Conservation (phyloP, 2,888 invertebrate species). For the Oscheius onirici region DNA sequence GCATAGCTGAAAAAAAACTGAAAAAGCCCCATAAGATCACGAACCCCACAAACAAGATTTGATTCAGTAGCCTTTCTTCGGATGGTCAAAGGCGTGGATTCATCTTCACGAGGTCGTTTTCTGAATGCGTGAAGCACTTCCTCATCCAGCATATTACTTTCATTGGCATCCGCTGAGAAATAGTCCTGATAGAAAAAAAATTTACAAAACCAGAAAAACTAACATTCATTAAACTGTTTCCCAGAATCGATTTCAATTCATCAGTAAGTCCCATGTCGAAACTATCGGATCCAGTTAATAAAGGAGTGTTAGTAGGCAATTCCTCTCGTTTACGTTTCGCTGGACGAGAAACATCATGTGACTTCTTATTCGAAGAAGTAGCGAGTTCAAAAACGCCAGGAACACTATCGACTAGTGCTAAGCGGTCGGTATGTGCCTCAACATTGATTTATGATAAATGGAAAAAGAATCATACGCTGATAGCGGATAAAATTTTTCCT, state of each 20-base stretch:
- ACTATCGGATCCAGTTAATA: not conserved
- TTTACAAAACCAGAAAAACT: not conserved
- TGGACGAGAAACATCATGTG: not conserved
- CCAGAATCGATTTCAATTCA: not conserved
- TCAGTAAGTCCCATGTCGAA: not conserved
- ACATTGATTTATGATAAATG: not conserved
- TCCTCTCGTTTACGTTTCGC: not conserved
- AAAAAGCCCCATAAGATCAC: not conserved
- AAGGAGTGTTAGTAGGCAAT: not conserved
- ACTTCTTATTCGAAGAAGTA: not conserved
- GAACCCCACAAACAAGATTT: slow-evolving; percentile 10
- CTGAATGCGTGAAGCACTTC: not conserved
- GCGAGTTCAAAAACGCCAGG: not conserved
- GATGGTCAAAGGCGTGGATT: not conserved
- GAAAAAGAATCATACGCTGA: not conserved
- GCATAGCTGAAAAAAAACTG: slow-evolving; percentile 4
- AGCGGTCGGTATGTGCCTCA: not conserved
- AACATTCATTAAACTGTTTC: not conserved
- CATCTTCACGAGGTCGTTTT: not conserved
- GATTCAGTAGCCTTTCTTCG: slow-evolving; percentile 1
- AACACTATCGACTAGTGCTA: slow-evolving; percentile 10
- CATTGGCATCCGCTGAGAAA: not conserved
- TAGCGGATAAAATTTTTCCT: not conserved
- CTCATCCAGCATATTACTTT: not conserved
- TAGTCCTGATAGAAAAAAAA: not conserved